phyloP scores from a whole-genome alignment of 2,113 vertebrate species.

The Phyllostomus discolor region DNA sequence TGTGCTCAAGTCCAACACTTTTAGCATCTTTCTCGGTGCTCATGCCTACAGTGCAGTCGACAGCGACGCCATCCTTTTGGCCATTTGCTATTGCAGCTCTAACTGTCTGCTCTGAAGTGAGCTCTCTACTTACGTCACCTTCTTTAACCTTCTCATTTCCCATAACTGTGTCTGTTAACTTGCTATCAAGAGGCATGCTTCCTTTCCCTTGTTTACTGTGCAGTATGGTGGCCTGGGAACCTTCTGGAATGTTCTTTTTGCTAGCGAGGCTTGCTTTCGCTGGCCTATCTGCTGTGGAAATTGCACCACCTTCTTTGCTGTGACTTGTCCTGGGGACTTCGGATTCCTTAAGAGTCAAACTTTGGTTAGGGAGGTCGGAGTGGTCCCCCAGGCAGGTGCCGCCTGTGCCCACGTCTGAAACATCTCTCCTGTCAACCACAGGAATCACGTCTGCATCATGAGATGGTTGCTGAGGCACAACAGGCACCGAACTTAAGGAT shows the following conservation, averaged over 20 bases:
- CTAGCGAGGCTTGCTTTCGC: not conserved
- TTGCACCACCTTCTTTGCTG: not conserved
- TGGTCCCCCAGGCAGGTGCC: not conserved
- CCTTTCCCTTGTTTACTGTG: not conserved
- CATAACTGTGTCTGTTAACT: not conserved
- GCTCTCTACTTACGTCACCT: not conserved
- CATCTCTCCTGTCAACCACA: not conserved
- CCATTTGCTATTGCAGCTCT: not conserved
- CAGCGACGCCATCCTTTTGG: not conserved
- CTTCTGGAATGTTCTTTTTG: constrained; percentile 29
- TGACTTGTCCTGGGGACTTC: not conserved
- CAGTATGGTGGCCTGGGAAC: not conserved
- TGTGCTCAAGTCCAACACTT: not conserved
- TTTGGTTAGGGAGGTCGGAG: not conserved
- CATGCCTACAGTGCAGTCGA: constrained; percentile 22
- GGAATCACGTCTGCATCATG: not conserved
- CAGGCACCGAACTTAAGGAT: constrained; percentile 16
- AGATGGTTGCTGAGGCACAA: constrained; percentile 49
- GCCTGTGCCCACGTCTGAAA: constrained; percentile 37
- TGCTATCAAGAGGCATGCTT: not conserved
- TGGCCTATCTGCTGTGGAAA: not conserved
- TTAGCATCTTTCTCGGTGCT: constrained; percentile 25
- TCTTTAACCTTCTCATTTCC: not conserved
- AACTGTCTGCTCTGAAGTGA: not conserved
- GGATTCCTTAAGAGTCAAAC: not conserved